phyloP scores from a whole-genome alignment of 2,888 invertebrate species.

The Bellardia bayeri region DNA sequence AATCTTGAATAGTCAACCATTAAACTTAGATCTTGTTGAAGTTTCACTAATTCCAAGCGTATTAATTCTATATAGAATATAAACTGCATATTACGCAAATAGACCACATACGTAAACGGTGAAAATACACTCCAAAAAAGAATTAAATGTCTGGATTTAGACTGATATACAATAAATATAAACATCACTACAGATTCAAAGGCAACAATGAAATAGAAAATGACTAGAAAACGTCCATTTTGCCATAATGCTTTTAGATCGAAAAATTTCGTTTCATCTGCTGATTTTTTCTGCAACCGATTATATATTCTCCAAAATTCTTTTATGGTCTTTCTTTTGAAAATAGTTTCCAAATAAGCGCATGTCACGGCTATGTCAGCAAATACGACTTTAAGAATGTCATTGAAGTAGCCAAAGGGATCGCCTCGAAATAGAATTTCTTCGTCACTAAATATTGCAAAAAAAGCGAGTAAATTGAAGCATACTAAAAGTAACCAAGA shows the following conservation, averaged over 20 bases:
- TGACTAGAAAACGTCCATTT: constrained; percentile 74
- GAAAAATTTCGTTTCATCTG: background rate
- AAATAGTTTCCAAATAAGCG: constrained; percentile 76
- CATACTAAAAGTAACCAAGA: constrained; percentile 69
- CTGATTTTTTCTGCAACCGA: constrained; percentile 24
- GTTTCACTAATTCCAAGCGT: constrained; percentile 76
- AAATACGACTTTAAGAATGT: constrained; percentile 76
- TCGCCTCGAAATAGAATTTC: constrained; percentile 76
- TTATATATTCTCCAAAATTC: constrained; percentile 76
- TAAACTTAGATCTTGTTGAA: constrained; percentile 77
- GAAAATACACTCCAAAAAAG: constrained; percentile 78
- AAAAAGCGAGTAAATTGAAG: constrained; percentile 59
- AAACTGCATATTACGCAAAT: constrained; percentile 78
- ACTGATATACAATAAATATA: constrained; percentile 35
- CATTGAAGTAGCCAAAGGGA: constrained; percentile 77
- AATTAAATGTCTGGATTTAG: constrained; percentile 70
- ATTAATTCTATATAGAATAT: constrained; percentile 79
- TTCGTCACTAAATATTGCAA: constrained; percentile 71
- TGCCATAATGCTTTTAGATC: constrained; percentile 66
- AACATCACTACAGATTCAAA: constrained; percentile 65
- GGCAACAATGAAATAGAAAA: constrained; percentile 72
- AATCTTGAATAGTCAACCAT: constrained; percentile 79
- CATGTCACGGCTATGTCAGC: constrained; percentile 76
- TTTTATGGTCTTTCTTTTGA: constrained; percentile 63
- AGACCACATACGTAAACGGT: constrained; percentile 75